Conservation (phyloP, 2,888 invertebrate species). For the Cephonodes hylas region DNA sequence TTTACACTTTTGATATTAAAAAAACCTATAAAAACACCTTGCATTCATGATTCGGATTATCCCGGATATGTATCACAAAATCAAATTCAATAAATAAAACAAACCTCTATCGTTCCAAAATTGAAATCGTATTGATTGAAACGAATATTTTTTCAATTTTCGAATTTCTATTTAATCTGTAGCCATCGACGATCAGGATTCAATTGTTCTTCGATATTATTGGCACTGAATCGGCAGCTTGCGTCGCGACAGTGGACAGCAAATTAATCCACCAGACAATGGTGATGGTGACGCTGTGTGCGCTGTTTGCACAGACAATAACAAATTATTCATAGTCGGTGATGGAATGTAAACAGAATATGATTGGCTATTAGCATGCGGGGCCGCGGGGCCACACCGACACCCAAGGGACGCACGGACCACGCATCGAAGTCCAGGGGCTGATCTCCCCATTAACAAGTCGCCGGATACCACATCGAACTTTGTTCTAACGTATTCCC, state of each 20-base stretch:
- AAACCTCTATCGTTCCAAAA: neutral
- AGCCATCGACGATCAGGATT: constrained; percentile 40
- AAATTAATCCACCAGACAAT: constrained; percentile 77
- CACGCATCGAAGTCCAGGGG: constrained; percentile 42
- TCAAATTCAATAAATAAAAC: neutral
- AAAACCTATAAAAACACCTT: no score
- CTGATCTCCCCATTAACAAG: constrained; percentile 75
- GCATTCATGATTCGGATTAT: neutral
- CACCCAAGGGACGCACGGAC: constrained; percentile 55
- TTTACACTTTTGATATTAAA: no score
- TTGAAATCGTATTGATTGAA: neutral
- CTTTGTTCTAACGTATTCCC: constrained; percentile 74
- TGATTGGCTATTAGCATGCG: constrained; percentile 79
- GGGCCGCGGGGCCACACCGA: constrained; percentile 52
- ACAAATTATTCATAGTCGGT: constrained; percentile 79
- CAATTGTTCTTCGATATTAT: constrained; percentile 65
- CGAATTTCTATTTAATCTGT: constrained; percentile 57
- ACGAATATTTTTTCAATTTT: neutral
- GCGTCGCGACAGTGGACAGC: constrained; percentile 53
- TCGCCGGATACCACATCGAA: constrained; percentile 66
- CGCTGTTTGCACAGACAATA: constrained; percentile 76
- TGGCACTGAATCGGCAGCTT: constrained; percentile 53
- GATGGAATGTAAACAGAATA: constrained; percentile 82
- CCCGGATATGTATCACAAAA: neutral
- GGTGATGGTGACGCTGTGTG: constrained; percentile 61